These are phyloP conservation scores for Prionace glauca DNA, from an alignment of 2,797 vertebrate genomes.

Conservation along the genomic window DNA sequence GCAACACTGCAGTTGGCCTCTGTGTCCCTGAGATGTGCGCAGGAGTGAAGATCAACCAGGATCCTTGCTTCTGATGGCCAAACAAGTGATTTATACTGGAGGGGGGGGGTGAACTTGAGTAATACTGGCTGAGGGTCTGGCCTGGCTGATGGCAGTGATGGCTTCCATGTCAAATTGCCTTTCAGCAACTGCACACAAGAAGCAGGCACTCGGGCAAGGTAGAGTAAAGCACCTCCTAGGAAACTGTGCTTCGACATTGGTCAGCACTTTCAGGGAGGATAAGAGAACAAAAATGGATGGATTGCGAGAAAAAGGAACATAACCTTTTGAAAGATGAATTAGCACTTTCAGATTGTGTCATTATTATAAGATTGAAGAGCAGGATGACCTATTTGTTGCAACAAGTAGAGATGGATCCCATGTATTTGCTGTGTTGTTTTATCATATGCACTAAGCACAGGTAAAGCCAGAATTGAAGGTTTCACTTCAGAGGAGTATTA, in stretches of 20 bases:
- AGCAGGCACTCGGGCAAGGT: background rate
- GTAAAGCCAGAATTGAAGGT: background rate
- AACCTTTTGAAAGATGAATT: background rate
- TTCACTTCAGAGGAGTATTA: background rate
- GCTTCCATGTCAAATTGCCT: background rate
- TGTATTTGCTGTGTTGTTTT: background rate
- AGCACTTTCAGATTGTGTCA: background rate
- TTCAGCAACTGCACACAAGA: background rate
- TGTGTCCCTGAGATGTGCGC: background rate
- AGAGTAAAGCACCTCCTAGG: background rate
- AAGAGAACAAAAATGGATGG: background rate
- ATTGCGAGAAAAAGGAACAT: background rate
- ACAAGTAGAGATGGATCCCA: background rate
- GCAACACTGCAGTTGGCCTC: background rate
- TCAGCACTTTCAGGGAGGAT: background rate
- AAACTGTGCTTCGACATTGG: background rate
- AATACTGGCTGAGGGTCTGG: background rate
- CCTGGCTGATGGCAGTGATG: background rate
- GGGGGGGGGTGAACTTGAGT: background rate
- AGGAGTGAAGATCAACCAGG: background rate
- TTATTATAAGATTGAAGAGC: slow-evolving; percentile 8
- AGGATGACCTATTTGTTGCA: background rate
- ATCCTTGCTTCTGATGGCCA: background rate
- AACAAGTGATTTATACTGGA: background rate
- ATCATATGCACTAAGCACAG: background rate